A percentile compares a stretch with the other conserved stretches of the same genome.
Conservation (phyloP, 2,113 vertebrate species). For the Phocoena phocoena region DNA sequence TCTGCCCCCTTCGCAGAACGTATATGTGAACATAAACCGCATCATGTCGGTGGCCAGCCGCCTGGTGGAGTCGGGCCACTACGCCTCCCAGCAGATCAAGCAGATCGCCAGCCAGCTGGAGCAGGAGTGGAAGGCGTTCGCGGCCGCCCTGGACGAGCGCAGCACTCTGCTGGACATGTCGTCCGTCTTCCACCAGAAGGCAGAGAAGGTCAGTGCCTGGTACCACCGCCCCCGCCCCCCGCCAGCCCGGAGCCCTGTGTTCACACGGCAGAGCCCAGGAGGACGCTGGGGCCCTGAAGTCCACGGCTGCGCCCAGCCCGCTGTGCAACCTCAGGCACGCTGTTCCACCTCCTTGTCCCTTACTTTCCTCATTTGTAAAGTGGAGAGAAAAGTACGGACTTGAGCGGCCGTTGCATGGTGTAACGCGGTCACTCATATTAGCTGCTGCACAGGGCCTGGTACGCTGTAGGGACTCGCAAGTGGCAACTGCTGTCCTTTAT, state of each 20-base stretch:
- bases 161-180: constrained; percentile 97
- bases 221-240: accelerated
- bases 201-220: constrained; percentile 91
- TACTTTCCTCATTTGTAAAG: neutral
- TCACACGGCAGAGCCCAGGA: accelerated
- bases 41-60: constrained; percentile 98
- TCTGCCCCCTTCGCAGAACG: constrained; percentile 87
- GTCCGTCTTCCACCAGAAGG: constrained; percentile 97
- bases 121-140: constrained; percentile 98
- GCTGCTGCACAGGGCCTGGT: too few relatives aligned
- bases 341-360: neutral
- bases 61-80: constrained; percentile 96
- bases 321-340: neutral
- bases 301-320: too few relatives aligned
- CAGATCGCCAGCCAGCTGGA: constrained; percentile 97
- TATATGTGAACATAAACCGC: constrained; percentile 98
- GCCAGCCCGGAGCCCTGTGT: accelerated
- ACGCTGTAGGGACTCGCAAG: accelerated
- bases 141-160: constrained; percentile 96
- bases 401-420: neutral
- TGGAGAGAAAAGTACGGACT: neutral
- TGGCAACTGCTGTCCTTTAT: neutral
- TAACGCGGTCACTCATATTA: accelerated
- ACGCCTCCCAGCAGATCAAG: constrained; percentile 97
- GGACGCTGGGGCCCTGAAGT: neutral